Base-by-base conservation (phyloP, 2,113 vertebrate genomes). In the Chlamydotis undulata region DNA sequence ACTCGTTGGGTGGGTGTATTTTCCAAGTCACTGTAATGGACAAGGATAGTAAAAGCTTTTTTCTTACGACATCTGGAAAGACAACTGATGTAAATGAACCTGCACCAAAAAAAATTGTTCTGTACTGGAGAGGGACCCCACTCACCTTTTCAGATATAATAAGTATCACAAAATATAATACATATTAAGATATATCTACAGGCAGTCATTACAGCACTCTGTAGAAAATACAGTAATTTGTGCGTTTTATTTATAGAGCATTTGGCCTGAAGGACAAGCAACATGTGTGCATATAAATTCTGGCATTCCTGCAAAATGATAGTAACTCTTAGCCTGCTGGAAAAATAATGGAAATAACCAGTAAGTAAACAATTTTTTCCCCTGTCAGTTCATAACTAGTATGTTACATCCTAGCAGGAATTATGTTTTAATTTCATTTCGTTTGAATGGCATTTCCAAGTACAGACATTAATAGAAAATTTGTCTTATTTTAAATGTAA, bases 231-330 rank as follows among this genome's bases (percentile, higher is more conserved):
- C 37, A 64, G 60, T 70, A 83, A 88, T 73, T 76, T 68, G 43
- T 53, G 59, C 55, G 39, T 74, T 87, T 87, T 91, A 95, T 87
- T 92, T 94, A 95, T 75, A 83, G 91, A 87, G 25, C 43, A 75
- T 95, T 92, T 94, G 69, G 89, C 93, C 96, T 71, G 83, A 75
- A 95, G 91, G 52, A 81, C 33, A 87, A 92, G 71, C 76, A 90
- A 60, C 79, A 82, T 94, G 91, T 93, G 78, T 82, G 89, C 73
- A 55, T 21, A 41, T 60, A 65, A 85, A 87, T 94, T 76, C 50
- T 94, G 94, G 83, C 93, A 90, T 68, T 68, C 49, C 70, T 85
- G 67, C 86, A 92, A 87, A 83, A 92, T 57, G 57, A 76, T 4
- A 29, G 88, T 78, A 95, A 94, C 70, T 69, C 89, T 57, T 64